These are phyloP conservation scores for Muricea muricata DNA, from an alignment of 92 coral and sea anemone genomes.

Conservation along the genomic window DNA sequence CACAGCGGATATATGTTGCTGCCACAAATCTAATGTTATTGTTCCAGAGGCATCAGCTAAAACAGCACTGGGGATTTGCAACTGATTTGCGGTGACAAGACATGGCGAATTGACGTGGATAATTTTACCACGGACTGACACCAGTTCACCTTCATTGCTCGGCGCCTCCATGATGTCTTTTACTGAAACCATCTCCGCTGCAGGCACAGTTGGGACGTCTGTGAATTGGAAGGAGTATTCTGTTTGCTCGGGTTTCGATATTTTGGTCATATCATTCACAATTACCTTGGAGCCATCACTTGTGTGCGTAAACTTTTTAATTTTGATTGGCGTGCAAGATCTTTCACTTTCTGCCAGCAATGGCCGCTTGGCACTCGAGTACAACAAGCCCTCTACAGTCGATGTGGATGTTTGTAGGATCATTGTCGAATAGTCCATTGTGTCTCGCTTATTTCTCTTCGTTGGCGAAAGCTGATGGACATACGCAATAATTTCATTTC, in stretches of 20 bases:
- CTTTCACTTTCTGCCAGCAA: constrained; percentile 22
- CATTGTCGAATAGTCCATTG: constrained; percentile 25
- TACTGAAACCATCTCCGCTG: background rate
- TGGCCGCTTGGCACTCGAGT: constrained; percentile 28
- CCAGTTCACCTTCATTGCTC: no score
- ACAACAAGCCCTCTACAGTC: constrained; percentile 33
- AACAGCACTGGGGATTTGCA: background rate
- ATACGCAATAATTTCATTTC: constrained; percentile 17
- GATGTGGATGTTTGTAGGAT: constrained; percentile 21
- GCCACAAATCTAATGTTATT: constrained; percentile 22
- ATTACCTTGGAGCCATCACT: constrained; percentile 56
- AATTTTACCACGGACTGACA: background rate
- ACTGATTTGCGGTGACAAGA: constrained; percentile 1
- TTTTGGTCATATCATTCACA: constrained; percentile 56
- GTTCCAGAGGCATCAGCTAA: constrained; percentile 21
- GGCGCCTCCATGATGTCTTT: background rate
- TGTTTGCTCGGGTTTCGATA: constrained; percentile 43
- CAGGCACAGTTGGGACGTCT: constrained; percentile 28
- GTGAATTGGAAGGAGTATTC: constrained; percentile 62
- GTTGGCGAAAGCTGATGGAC: constrained; percentile 41
- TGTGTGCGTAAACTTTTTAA: constrained; percentile 46
- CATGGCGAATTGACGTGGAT: background rate
- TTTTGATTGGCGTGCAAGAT: constrained; percentile 22
- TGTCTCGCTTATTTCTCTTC: constrained; percentile 23
- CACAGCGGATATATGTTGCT: constrained; percentile 3